Evolutionary conservation across 2,113 vertebrate genomes (phyloP).

Genomic region (Trogon surrucura): DNA sequence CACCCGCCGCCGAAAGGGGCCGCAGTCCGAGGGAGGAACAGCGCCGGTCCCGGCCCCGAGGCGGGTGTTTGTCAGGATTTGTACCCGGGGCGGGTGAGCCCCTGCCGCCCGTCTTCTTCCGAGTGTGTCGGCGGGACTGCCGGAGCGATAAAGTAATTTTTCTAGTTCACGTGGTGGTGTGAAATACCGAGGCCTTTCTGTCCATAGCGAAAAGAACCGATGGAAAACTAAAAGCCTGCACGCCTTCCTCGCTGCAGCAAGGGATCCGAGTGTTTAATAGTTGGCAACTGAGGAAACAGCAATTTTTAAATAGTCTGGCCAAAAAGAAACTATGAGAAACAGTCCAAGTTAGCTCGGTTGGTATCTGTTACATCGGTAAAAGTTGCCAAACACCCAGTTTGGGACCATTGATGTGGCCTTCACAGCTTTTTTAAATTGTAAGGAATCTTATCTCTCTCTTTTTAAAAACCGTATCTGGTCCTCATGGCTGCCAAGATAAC

Average conservation of each 20-base stretch:
- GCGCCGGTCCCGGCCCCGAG: not conserved
- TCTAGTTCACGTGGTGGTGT: fast-evolving
- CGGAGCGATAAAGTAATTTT: fast-evolving
- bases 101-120: fast-evolving
- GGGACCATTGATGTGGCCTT: not conserved
- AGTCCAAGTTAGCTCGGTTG: fast-evolving
- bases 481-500: not conserved
- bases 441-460: not conserved
- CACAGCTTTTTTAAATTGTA: not conserved
- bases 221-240: not conserved
- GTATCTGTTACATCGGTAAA: not conserved
- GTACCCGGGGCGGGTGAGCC: fast-evolving
- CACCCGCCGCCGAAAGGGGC: no score
- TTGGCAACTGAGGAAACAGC: not conserved
- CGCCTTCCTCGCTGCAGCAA: not conserved
- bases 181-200: not conserved
- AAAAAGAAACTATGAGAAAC: not conserved
- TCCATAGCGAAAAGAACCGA: not conserved
- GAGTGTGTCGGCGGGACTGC: fast-evolving
- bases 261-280: not conserved
- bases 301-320: not conserved
- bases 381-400: not conserved
- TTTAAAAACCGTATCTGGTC: not conserved
- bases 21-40: no score
- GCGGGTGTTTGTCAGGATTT: fast-evolving